A percentile compares a stretch with the other conserved stretches of the same genome.
Conservation (phyloP, 2,888 invertebrate species). For the Apodemia duryi region DNA sequence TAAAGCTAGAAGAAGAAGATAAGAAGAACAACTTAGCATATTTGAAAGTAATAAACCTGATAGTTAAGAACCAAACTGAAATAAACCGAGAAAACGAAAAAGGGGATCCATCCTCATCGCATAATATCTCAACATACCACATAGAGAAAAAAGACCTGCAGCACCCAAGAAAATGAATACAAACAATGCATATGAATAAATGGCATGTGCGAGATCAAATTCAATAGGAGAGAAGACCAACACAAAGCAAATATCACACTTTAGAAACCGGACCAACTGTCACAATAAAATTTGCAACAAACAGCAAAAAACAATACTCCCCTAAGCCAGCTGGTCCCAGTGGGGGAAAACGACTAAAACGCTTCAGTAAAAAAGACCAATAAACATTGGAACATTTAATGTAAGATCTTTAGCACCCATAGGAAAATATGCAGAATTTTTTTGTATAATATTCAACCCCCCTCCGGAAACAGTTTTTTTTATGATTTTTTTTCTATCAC, state of each 20-base stretch:
- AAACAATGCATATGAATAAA: slow-evolving; percentile 24
- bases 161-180: slow-evolving; percentile 23
- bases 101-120: not conserved
- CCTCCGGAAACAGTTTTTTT: too few species aligned
- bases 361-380: slow-evolving; percentile 21
- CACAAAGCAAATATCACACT: slow-evolving; percentile 18
- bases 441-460: too few species aligned
- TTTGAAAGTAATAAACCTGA: slow-evolving; percentile 22
- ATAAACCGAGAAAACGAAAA: not conserved
- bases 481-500: too few species aligned
- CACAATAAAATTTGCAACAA: too few species aligned
- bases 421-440: slow-evolving; percentile 24
- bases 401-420: slow-evolving; percentile 10
- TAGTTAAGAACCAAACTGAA: slow-evolving; percentile 21
- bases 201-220: slow-evolving; percentile 22
- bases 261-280: slow-evolving; percentile 16
- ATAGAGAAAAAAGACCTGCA: slow-evolving; percentile 13
- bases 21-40: slow-evolving; percentile 29
- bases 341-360: slow-evolving; percentile 23
- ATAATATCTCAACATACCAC: not conserved
- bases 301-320: not conserved
- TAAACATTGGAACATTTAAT: slow-evolving; percentile 14
- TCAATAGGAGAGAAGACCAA: slow-evolving; percentile 20
- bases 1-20: slow-evolving; percentile 27
- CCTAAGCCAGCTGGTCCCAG: slow-evolving; percentile 22